Conservation (phyloP, 2,113 vertebrate species). For the Aspiorhynchus laticeps region DNA sequence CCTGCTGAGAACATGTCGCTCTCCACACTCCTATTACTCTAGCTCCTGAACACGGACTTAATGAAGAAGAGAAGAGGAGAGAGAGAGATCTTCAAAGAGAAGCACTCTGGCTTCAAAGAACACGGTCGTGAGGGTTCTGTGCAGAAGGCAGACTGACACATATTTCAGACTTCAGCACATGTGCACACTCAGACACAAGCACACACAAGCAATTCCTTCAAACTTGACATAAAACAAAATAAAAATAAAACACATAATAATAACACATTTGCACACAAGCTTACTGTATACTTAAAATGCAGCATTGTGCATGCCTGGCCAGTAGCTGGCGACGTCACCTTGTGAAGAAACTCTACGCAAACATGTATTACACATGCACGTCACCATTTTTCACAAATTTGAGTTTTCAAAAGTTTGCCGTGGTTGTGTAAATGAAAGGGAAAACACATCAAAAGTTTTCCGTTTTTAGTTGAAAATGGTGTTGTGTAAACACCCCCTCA, state of each 20-base stretch:
- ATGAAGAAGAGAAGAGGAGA: constrained; percentile 5
- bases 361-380: no score
- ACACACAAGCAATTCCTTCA: not conserved
- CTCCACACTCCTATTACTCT: constrained; percentile 30
- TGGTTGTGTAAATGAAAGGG: no score
- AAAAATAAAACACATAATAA: not conserved
- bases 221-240: not conserved
- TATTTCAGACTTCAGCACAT: not conserved
- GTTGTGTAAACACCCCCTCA: not conserved
- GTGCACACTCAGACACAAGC: not conserved
- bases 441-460: no score
- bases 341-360: no score
- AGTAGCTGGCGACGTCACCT: no score
- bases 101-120: constrained; percentile 28
- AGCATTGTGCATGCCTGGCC: not conserved
- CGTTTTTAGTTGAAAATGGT: no score
- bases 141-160: constrained; percentile 11
- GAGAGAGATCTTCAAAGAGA: constrained; percentile 34
- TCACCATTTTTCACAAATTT: no score
- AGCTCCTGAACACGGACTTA: constrained; percentile 10
- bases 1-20: constrained; percentile 31
- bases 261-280: not conserved
- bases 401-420: not conserved
- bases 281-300: not conserved
- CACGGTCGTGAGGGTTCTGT: not conserved